These are phyloP conservation scores for Ploceus nigricollis DNA, from an alignment of 2,113 vertebrate species.

Conservation along the genomic window DNA sequence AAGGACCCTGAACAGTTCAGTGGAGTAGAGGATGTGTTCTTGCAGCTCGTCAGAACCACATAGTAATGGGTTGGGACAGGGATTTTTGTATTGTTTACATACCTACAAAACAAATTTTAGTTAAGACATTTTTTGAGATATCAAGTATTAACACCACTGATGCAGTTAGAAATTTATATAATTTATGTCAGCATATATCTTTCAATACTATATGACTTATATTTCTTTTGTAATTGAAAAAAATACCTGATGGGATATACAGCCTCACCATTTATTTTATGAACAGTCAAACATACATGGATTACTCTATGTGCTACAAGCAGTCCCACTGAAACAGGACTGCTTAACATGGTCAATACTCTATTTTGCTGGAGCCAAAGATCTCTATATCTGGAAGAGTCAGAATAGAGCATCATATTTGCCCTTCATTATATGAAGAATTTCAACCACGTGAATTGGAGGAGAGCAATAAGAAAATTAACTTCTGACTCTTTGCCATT, in stretches of 20 bases:
- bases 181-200: not conserved
- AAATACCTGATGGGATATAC: not conserved
- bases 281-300: not conserved
- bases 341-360: not conserved
- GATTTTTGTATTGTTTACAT: slow-evolving; percentile 48
- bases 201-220: not conserved
- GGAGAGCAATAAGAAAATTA: not conserved
- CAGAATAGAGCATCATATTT: not conserved
- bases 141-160: not conserved
- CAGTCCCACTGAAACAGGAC: not conserved
- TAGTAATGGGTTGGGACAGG: slow-evolving; percentile 90
- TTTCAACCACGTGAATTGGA: not conserved
- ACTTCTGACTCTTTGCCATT: not conserved
- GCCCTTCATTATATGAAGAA: not conserved
- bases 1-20: slow-evolving; percentile 72
- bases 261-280: not conserved
- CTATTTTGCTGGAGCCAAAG: not conserved
- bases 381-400: not conserved
- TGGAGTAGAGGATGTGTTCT: slow-evolving; percentile 62
- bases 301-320: not conserved
- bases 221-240: not conserved
- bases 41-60: slow-evolving; percentile 88
- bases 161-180: not conserved
- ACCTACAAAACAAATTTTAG: slow-evolving; percentile 64
- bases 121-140: not conserved